These are phyloP conservation scores for Rhyacophila evoluta DNA, from an alignment of 2,888 invertebrate genomes.

Conservation along the genomic window DNA sequence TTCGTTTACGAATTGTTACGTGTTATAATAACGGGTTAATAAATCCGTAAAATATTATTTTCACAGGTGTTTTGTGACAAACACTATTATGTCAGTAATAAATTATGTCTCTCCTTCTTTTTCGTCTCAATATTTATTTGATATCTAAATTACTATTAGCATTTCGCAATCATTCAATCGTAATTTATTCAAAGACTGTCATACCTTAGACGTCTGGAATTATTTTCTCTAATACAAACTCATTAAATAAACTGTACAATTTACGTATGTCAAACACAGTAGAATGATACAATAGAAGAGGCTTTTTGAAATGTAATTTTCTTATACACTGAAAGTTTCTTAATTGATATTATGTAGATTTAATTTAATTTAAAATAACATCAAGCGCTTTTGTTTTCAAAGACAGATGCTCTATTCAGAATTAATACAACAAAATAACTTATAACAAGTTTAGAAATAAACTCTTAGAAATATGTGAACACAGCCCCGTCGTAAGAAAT, in stretches of 20 bases:
- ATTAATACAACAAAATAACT: no score
- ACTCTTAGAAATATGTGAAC: no score
- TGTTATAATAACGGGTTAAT: no score
- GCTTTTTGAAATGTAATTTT: not conserved
- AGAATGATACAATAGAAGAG: not conserved
- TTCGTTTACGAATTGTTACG: no score
- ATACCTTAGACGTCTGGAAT: not conserved
- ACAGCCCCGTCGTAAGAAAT: no score
- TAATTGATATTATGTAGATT: not conserved
- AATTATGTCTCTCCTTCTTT: not conserved
- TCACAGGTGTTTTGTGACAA: not conserved
- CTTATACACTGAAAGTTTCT: not conserved
- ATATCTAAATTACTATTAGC: not conserved
- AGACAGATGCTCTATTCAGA: no score
- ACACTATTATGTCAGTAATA: not conserved
- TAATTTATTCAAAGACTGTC: constrained; percentile 1
- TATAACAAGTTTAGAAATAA: no score
- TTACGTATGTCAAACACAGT: constrained; percentile 1
- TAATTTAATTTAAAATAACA: not conserved
- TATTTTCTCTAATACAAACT: not conserved
- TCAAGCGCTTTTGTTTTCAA: not conserved
- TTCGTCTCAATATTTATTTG: not conserved
- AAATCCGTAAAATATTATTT: not conserved
- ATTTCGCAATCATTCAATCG: not conserved
- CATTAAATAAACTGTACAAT: constrained; percentile 10